Evolutionary conservation across 2,113 vertebrate genomes (phyloP), one percentile per base, ranked within the genome.

Genomic region (Podarcis cretensis): DNA sequence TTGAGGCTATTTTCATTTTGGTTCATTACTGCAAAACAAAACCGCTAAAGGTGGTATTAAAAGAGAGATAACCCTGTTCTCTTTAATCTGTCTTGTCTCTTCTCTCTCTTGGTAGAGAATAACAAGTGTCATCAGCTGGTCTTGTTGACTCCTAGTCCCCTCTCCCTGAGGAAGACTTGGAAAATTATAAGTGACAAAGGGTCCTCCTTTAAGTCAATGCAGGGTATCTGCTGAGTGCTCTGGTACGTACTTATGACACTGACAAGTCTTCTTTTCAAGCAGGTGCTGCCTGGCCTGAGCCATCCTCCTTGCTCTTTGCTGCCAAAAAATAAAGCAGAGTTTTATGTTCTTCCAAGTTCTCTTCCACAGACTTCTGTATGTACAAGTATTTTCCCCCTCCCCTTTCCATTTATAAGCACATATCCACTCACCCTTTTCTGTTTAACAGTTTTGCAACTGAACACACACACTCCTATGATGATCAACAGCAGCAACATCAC

Each of bases 211-310:
- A 40, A 18, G 6, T 25, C 35, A 35, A 30, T 77, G 23, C 13
- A 37, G 27, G 8, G 6, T 43, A 1, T 75, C n/a, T 27, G 18
- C 32, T 10, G 57, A 59, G 21, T 66, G 30, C 21, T 16, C 90
- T 89, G 80, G 9, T 43, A 89, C 96, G 96, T 96, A 97, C 97
- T 90, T 93, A 87, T 91, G 63, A 73, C 97, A 97, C 63, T 96
- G 97, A 71, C 97, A 97, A 0, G 95, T 97, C 94, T 94, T 97
- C 90, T 97, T 97, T 90, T 97, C 96, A 90, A 96, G 95, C 87
- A 97, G 93, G 79, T 96, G 30, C 25, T 90, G 94, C 90, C 95
- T 97, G 90, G 96, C 96, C 92, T 65, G 95, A 89, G 89, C 90
- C 92, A 95, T 97, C 91, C 91, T 95, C 87, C 84, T 91, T 87